A percentile compares a stretch with the other conserved stretches of the same genome.
These are phyloP conservation scores for Lipophrys pholis DNA, from an alignment of 2,113 vertebrate genomes.

Conservation along the genomic window DNA sequence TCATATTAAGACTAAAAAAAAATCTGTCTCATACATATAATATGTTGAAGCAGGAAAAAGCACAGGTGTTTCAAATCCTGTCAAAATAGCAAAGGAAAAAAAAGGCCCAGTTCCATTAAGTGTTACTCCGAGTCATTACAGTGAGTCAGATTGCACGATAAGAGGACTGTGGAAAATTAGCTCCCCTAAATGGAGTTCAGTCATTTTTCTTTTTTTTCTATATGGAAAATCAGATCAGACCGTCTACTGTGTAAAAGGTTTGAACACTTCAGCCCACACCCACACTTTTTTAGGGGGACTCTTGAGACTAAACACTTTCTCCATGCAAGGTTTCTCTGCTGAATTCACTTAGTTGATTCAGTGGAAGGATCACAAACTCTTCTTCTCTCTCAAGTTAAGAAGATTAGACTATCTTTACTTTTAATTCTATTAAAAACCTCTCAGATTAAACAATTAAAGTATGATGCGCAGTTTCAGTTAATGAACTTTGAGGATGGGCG, in stretches of 20 bases:
- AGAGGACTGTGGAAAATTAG: neutral
- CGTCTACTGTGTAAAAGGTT: neutral
- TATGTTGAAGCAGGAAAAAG: neutral
- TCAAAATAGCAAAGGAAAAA: too few species aligned
- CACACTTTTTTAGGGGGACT: conserved; percentile 21
- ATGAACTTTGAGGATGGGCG: neutral
- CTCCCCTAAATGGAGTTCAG: neutral
- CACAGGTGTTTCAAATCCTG: neutral
- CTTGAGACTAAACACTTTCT: conserved; percentile 33
- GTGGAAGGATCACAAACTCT: conserved; percentile 33
- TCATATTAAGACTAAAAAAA: too few species aligned
- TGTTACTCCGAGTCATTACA: neutral
- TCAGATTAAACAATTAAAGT: conserved; percentile 27
- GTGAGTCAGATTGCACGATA: neutral
- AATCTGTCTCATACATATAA: neutral
- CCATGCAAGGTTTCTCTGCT: conserved; percentile 14
- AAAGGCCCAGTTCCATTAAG: neutral
- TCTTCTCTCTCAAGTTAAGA: conserved; percentile 20
- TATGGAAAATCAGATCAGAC: neutral
- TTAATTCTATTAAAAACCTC: conserved; percentile 13
- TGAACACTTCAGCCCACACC: neutral
- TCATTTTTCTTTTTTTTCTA: neutral
- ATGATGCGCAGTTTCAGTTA: neutral
- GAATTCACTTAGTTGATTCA: conserved; percentile 6
- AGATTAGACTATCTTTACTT: conserved; percentile 36